Evolutionary conservation across 2,113 vertebrate genomes (phyloP).

Genomic region (Craseonycteris thonglongyai): DNA sequence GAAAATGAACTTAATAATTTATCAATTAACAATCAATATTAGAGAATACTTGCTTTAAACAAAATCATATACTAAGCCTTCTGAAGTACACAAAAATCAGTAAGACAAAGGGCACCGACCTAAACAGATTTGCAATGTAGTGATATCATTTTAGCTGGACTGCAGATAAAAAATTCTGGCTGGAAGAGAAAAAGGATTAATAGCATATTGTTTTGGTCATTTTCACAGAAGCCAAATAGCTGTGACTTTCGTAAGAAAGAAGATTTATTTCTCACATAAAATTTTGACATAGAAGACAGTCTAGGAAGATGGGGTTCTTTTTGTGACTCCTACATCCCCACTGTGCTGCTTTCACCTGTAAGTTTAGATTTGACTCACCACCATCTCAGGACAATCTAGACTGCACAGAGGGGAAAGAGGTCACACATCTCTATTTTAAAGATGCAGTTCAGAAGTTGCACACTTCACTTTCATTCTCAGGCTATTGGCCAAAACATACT

Average conservation of each 20-base stretch:
- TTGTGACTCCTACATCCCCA: neutral
- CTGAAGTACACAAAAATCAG: neutral
- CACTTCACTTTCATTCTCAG: neutral
- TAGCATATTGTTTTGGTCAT: neutral
- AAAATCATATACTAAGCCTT: neutral
- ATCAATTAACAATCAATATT: neutral
- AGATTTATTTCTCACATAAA: neutral
- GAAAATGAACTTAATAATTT: neutral
- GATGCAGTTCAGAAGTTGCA: neutral
- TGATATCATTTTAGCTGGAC: neutral
- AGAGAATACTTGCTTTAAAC: neutral
- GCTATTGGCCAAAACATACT: neutral
- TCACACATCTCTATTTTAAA: neutral
- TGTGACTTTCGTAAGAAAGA: neutral
- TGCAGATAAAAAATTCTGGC: neutral
- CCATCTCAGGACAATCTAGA: neutral
- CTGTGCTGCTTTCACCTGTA: neutral
- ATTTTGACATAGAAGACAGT: neutral
- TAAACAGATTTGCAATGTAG: neutral
- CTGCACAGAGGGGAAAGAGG: neutral
- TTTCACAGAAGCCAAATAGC: neutral
- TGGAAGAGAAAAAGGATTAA: neutral
- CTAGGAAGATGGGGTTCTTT: neutral
- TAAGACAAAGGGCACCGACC: neutral
- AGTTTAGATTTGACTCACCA: neutral